These are phyloP conservation scores for Scrobipalpa atriplicella DNA, from an alignment of 2,888 invertebrate genomes.

Conservation along the genomic window DNA sequence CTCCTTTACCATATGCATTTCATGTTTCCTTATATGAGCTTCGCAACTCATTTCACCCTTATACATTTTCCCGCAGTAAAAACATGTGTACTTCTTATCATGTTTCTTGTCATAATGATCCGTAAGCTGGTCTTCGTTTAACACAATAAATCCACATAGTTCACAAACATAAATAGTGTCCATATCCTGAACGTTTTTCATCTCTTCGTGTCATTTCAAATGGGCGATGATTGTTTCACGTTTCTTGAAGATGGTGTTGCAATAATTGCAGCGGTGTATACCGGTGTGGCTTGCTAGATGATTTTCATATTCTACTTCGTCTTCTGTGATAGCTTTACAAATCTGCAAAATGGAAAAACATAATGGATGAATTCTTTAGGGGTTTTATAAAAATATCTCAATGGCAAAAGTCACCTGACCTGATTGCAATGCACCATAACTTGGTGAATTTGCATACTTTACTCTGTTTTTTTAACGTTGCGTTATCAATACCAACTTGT, in stretches of 20 bases:
- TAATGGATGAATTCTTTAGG: no score
- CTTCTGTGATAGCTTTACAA: constrained; percentile 62
- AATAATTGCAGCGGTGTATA: constrained; percentile 59
- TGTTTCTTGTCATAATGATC: constrained; percentile 61
- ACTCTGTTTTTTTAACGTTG: no score
- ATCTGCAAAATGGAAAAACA: constrained; percentile 49
- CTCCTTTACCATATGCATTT: constrained; percentile 44
- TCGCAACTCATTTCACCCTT: constrained; percentile 63
- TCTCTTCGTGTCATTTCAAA: constrained; percentile 57
- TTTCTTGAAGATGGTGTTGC: constrained; percentile 62
- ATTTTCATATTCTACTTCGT: constrained; percentile 55
- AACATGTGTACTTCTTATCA: constrained; percentile 65
- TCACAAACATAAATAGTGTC: constrained; percentile 62
- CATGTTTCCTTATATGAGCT: constrained; percentile 69
- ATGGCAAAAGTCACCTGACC: no score
- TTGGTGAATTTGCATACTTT: no score
- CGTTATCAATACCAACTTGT: no score
- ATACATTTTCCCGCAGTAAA: constrained; percentile 70
- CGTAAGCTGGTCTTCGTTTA: constrained; percentile 47
- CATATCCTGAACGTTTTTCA: constrained; percentile 40
- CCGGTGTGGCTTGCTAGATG: constrained; percentile 63
- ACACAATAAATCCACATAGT: constrained; percentile 58
- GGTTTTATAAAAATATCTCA: no score
- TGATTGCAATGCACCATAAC: no score
- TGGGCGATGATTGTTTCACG: constrained; percentile 61